Conservation (phyloP, 1,140 invertebrate genomes). For the Vanessa tameamea region DNA sequence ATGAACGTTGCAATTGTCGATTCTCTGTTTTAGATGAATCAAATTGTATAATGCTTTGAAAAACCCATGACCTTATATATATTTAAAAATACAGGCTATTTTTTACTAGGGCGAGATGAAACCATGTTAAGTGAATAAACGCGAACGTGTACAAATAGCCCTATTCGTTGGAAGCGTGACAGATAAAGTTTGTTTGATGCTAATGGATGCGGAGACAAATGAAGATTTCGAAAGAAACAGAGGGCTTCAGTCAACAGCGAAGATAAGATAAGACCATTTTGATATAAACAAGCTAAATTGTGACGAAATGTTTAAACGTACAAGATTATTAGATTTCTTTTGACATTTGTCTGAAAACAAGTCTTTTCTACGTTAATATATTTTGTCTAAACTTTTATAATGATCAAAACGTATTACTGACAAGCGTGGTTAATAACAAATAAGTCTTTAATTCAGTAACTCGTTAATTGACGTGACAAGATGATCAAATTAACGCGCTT, state of each 20-base stretch:
- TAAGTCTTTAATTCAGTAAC: background rate
- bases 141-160: constrained; percentile 24
- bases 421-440: too few relatives aligned
- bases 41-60: too few relatives aligned
- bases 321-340: background rate
- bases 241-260: constrained; percentile 13
- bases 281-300: constrained; percentile 11
- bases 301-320: constrained; percentile 1
- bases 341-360: too few relatives aligned
- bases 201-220: constrained; percentile 32
- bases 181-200: constrained; percentile 32
- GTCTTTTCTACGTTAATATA: too few relatives aligned
- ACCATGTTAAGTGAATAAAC: constrained; percentile 11
- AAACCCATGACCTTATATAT: too few relatives aligned
- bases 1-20: too few relatives aligned
- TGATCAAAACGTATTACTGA: too few relatives aligned
- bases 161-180: constrained; percentile 33
- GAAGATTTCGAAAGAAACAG: constrained; percentile 33
- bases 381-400: too few relatives aligned
- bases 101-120: background rate
- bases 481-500: background rate
- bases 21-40: too few relatives aligned
- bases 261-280: constrained; percentile 27
- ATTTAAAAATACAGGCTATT: background rate
- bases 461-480: background rate